Percentiles rank a stretch among this genome's conserved stretches.
phyloP scores from a whole-genome alignment of 2,113 vertebrate genomes.

The Pollachius pollachius region DNA sequence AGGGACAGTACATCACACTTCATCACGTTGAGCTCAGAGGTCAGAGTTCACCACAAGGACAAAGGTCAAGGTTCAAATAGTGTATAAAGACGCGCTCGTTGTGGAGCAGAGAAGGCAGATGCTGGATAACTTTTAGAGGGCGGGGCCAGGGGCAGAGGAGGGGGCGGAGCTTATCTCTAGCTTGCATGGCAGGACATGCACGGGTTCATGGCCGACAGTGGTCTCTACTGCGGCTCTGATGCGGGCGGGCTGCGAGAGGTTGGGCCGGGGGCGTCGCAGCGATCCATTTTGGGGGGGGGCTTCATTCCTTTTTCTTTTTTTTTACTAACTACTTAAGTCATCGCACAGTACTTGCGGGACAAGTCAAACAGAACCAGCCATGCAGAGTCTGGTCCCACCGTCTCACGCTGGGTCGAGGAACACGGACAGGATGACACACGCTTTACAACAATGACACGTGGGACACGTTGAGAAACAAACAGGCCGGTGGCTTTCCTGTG shows the following conservation, averaged over 20 bases:
- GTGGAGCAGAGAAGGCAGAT: constrained; percentile 6
- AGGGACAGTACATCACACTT: constrained; percentile 36
- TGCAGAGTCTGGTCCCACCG: constrained; percentile 23
- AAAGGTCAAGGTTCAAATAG: constrained; percentile 23
- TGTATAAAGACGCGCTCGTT: constrained; percentile 26
- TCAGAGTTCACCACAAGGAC: constrained; percentile 58
- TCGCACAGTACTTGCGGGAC: no score
- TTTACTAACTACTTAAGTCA: no score
- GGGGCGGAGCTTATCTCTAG: constrained; percentile 16
- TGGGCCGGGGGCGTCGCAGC: not conserved
- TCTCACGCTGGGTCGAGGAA: not conserved
- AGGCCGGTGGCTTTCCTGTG: no score
- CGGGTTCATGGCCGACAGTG: constrained; percentile 14
- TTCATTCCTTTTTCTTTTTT: no score
- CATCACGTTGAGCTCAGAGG: constrained; percentile 57
- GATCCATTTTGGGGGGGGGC: not conserved
- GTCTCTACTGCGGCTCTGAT: not conserved
- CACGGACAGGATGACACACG: no score
- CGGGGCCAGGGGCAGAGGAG: no score
- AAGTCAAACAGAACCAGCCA: constrained; percentile 18
- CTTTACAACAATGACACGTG: no score
- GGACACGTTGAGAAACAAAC: no score
- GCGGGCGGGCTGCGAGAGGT: no score
- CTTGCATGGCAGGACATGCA: constrained; percentile 39
- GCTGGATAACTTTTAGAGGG: constrained; percentile 3